Percentiles rank a stretch among this genome's conserved stretches.
phyloP scores from a whole-genome alignment of 2,113 vertebrate species.

The Channa maculata region DNA sequence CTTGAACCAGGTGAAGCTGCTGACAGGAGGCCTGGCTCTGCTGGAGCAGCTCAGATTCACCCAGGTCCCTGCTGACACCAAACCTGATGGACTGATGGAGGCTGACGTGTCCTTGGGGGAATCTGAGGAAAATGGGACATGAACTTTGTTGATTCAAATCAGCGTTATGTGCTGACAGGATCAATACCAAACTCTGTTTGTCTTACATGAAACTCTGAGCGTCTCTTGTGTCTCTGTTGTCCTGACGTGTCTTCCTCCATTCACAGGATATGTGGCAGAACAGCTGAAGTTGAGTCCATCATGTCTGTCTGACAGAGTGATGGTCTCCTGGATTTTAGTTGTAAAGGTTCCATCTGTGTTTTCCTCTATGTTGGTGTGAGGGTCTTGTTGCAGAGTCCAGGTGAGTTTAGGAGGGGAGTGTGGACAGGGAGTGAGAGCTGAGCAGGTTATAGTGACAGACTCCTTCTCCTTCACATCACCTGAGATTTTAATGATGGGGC shows the following conservation, averaged over 20 bases:
- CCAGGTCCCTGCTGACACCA: no score
- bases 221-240: neutral
- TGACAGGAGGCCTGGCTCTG: no score
- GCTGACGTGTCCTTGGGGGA: no score
- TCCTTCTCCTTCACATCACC: constrained; percentile 27
- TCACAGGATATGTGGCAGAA: constrained; percentile 38
- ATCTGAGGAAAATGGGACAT: no score
- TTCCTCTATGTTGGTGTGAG: neutral
- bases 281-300: constrained; percentile 48
- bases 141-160: no score
- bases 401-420: constrained; percentile 38
- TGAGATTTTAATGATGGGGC: constrained; percentile 31
- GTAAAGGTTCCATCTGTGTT: constrained; percentile 23
- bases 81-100: no score
- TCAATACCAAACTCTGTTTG: neutral
- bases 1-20: no score
- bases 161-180: no score
- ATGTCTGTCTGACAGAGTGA: constrained; percentile 35
- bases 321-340: constrained; percentile 10
- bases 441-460: constrained; percentile 49
- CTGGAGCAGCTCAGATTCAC: no score
- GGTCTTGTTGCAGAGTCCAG: constrained; percentile 35
- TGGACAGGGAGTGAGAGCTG: constrained; percentile 60
- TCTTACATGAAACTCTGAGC: constrained; percentile 59
- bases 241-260: neutral